Evolutionary conservation across 2,888 invertebrate species (phyloP).

Genomic region (Caradrina kadenii): DNA sequence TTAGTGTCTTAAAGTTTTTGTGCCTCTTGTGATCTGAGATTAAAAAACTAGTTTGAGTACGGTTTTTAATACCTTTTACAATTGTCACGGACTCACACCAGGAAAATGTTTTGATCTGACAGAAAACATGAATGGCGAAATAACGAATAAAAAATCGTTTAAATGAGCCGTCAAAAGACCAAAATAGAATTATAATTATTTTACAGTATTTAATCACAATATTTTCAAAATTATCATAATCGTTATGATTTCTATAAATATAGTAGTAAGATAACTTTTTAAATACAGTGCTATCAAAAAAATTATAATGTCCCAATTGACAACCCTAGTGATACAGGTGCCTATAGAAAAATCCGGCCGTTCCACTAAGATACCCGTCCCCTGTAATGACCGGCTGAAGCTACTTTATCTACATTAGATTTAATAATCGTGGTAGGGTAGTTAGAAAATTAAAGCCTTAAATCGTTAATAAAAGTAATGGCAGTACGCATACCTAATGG

Average conservation of each 20-base stretch:
- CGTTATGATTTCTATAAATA: neutral
- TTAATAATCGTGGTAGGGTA: slow-evolving; percentile 59
- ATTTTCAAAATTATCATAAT: neutral
- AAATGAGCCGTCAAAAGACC: neutral
- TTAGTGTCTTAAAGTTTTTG: slow-evolving; percentile 33
- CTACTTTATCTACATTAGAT: slow-evolving; percentile 56
- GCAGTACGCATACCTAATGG: slow-evolving; percentile 27
- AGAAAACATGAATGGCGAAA: slow-evolving; percentile 4
- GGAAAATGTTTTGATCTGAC: slow-evolving; percentile 32
- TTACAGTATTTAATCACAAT: no score
- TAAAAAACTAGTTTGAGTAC: slow-evolving; percentile 37
- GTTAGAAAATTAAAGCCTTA: slow-evolving; percentile 53
- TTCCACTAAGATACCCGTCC: slow-evolving; percentile 67
- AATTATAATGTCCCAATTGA: neutral
- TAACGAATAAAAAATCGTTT: slow-evolving; percentile 6
- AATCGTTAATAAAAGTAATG: slow-evolving; percentile 60
- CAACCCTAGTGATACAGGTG: slow-evolving; percentile 67
- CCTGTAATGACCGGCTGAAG: slow-evolving; percentile 37
- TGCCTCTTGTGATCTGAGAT: slow-evolving; percentile 16
- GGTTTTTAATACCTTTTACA: neutral
- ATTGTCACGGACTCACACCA: slow-evolving; percentile 19
- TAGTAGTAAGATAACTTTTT: no score
- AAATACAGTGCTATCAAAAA: neutral
- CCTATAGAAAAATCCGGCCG: slow-evolving; percentile 68
- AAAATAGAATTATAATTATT: slow-evolving; percentile 18